These are phyloP conservation scores for Echiichthys vipera DNA, from an alignment of 2,797 vertebrate genomes.

Conservation along the genomic window DNA sequence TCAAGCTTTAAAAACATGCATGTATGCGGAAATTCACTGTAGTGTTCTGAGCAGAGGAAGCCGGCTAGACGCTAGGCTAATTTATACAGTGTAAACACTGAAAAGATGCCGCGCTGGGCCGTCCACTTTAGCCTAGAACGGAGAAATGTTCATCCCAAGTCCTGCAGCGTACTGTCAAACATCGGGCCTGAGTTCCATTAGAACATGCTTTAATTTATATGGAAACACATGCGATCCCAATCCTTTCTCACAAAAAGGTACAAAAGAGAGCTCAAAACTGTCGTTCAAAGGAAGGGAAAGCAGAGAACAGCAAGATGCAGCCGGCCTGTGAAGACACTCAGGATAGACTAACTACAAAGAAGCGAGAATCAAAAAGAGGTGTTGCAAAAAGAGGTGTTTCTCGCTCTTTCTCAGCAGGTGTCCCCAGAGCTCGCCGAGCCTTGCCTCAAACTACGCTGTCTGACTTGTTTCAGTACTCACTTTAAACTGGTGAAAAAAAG, in stretches of 20 bases:
- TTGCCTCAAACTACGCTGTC: conserved; percentile 66
- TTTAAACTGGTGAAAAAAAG: conserved; percentile 58
- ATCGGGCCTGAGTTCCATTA: background rate
- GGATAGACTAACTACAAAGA: conserved; percentile 57
- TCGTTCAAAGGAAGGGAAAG: conserved; percentile 17
- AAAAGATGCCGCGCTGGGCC: too few relatives aligned
- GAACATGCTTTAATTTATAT: too few relatives aligned
- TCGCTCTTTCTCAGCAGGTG: conserved; percentile 62
- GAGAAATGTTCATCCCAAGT: too few relatives aligned
- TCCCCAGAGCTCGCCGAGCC: conserved; percentile 52
- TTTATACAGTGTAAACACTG: too few relatives aligned
- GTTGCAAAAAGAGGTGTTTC: conserved; percentile 61
- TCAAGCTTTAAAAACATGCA: too few relatives aligned
- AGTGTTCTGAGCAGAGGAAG: too few relatives aligned
- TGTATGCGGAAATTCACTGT: too few relatives aligned
- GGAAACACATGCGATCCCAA: conserved; percentile 9
- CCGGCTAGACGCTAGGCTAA: too few relatives aligned
- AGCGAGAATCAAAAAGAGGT: conserved; percentile 57
- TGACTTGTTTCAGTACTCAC: conserved; percentile 54
- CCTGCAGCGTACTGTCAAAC: background rate
- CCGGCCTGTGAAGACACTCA: conserved; percentile 48
- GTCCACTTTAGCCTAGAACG: too few relatives aligned
- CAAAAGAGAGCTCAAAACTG: conserved; percentile 11
- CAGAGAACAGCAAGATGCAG: conserved; percentile 32
- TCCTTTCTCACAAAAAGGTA: conserved; percentile 27